Percentiles rank a stretch among this genome's conserved stretches.
Conservation (phyloP, 92 coral and sea anemone genomes). For the Actinernus sp. region DNA sequence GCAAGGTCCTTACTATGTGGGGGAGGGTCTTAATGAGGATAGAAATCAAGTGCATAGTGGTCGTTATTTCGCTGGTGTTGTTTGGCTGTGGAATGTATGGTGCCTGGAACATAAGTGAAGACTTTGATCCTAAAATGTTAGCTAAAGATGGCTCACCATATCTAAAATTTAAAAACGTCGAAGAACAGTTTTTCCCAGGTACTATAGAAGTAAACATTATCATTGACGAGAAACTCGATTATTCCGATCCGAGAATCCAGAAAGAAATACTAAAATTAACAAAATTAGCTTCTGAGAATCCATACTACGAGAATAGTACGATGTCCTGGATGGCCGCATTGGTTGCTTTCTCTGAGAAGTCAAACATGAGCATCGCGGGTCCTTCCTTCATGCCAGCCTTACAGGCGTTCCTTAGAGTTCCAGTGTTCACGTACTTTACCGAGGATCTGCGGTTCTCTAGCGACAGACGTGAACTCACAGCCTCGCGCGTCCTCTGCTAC, state of each 20-base stretch:
- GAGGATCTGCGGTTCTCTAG: slow-evolving; percentile 35
- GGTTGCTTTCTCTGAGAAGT: not conserved
- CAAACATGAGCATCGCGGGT: slow-evolving; percentile 16
- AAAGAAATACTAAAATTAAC: slow-evolving; percentile 34
- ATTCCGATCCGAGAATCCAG: slow-evolving; percentile 19
- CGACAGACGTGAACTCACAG: slow-evolving; percentile 20
- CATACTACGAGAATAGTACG: slow-evolving; percentile 8
- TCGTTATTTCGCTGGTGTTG: slow-evolving; percentile 15
- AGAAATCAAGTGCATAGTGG: slow-evolving; percentile 25
- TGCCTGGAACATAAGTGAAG: slow-evolving; percentile 31
- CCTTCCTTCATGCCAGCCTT: slow-evolving; percentile 28
- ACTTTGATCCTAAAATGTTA: slow-evolving; percentile 44
- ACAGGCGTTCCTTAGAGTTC: slow-evolving; percentile 31
- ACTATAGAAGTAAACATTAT: slow-evolving; percentile 34
- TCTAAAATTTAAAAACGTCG: slow-evolving; percentile 7
- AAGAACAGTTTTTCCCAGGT: slow-evolving; percentile 27
- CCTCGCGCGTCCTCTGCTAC: slow-evolving; percentile 45
- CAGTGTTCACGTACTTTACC: slow-evolving; percentile 22
- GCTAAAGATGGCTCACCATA: slow-evolving; percentile 40
- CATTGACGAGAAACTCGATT: slow-evolving; percentile 14
- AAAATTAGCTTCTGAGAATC: slow-evolving; percentile 23
- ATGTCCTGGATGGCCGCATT: slow-evolving; percentile 38
- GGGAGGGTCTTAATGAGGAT: slow-evolving; percentile 13
- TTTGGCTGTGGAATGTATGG: slow-evolving; percentile 44
- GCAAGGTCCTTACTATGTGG: slow-evolving; percentile 42